A percentile compares a stretch with the other conserved stretches of the same genome.
phyloP scores from a whole-genome alignment of 2,888 invertebrate species.

The Ophioninae sp. region DNA sequence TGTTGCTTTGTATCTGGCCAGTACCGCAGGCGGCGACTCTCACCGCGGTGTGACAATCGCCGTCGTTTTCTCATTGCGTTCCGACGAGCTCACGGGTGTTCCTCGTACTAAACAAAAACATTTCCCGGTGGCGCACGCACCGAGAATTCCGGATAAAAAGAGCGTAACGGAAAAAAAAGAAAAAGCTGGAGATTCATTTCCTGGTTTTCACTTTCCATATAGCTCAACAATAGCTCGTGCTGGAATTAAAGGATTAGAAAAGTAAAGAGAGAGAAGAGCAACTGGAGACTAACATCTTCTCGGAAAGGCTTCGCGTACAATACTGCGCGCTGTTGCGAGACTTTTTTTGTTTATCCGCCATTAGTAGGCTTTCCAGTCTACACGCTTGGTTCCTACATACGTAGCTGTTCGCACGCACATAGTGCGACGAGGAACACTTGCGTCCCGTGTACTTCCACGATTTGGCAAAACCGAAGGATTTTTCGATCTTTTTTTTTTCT shows the following conservation, averaged over 20 bases:
- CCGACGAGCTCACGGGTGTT: slow-evolving; percentile 23
- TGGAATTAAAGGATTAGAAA: slow-evolving; percentile 25
- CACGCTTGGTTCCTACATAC: neutral
- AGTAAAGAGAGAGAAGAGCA: slow-evolving; percentile 32
- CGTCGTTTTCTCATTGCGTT: slow-evolving; percentile 40
- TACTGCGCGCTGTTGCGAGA: neutral
- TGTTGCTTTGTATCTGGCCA: slow-evolving; percentile 72
- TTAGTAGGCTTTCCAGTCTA: neutral
- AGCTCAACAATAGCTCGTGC: slow-evolving; percentile 46
- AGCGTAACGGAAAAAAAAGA: slow-evolving; percentile 34
- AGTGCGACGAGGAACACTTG: neutral
- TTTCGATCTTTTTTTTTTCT: neutral
- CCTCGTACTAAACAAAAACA: slow-evolving; percentile 30
- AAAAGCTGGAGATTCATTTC: slow-evolving; percentile 64
- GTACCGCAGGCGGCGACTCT: slow-evolving; percentile 75
- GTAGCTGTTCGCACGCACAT: neutral
- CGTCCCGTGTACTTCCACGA: neutral
- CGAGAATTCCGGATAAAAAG: slow-evolving; percentile 42
- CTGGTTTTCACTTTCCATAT: slow-evolving; percentile 59
- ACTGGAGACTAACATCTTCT: slow-evolving; percentile 26
- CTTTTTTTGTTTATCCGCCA: neutral
- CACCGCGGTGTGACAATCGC: slow-evolving; percentile 63
- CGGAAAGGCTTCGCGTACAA: slow-evolving; percentile 12
- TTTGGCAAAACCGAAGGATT: neutral
- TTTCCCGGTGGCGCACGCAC: slow-evolving; percentile 35